These are phyloP conservation scores for Pediacus dermestoides DNA, from an alignment of 2,888 invertebrate genomes.

Conservation along the genomic window DNA sequence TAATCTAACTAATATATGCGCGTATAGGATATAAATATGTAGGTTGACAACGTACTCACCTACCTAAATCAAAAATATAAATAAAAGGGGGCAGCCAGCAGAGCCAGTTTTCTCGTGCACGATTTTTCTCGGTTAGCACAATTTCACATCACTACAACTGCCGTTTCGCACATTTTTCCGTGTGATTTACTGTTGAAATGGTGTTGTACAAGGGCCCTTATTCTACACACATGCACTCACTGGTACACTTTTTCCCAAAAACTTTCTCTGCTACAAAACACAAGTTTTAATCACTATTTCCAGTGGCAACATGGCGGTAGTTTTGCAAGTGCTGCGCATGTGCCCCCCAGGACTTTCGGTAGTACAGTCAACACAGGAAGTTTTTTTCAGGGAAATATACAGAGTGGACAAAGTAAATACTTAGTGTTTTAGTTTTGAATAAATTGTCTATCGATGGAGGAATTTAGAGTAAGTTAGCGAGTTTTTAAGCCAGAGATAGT, in stretches of 20 bases:
- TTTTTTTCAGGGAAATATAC: conserved; percentile 7
- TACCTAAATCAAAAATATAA: not conserved
- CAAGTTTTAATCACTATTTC: conserved; percentile 1
- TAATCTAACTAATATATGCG: no score
- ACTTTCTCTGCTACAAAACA: not conserved
- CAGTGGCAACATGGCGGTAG: not conserved
- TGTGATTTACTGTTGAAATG: no score
- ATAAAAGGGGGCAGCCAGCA: not conserved
- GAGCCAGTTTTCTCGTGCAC: not conserved
- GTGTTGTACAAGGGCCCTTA: no score
- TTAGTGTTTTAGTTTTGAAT: no score
- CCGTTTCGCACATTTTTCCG: not conserved
- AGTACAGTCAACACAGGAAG: not conserved
- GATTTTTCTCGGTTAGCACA: conserved; percentile 1
- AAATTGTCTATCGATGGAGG: no score
- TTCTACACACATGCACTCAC: no score
- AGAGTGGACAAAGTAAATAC: no score
- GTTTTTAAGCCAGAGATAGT: no score
- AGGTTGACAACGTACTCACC: conserved; percentile 1
- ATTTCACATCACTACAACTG: not conserved
- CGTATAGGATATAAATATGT: not conserved
- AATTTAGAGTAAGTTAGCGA: no score
- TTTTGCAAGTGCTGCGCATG: not conserved
- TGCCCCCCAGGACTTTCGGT: no score
- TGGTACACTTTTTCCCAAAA: no score